Percentiles rank a stretch among this genome's conserved stretches.
Evolutionary conservation across 2,888 invertebrate species (phyloP).

Genomic region (Catocala sponsa): DNA sequence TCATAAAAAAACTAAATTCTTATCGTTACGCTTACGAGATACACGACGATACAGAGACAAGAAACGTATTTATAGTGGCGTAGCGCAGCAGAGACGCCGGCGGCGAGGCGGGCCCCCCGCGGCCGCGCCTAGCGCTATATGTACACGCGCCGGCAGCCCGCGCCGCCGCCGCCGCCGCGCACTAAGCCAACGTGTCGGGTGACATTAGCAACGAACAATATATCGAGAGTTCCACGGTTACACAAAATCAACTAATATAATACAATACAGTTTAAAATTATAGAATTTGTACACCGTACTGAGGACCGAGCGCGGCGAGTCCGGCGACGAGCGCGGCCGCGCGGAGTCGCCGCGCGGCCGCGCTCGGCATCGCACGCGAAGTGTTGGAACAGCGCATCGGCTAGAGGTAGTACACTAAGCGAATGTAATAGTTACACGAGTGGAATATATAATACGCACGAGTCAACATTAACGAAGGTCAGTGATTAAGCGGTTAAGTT

Average conservation of each 20-base stretch:
- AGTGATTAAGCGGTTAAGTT: slow-evolving; percentile 43
- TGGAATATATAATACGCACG: slow-evolving; percentile 58
- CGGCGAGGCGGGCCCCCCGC: slow-evolving; percentile 2
- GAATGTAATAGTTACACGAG: slow-evolving; percentile 39
- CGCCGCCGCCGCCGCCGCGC: slow-evolving; percentile 1
- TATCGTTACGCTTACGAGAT: slow-evolving; percentile 62
- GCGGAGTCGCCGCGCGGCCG: no score
- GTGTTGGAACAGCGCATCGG: slow-evolving; percentile 3
- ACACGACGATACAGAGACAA: slow-evolving; percentile 43
- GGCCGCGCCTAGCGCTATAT: slow-evolving; percentile 29
- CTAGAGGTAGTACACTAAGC: slow-evolving; percentile 33
- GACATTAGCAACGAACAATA: no score
- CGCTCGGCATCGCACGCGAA: not conserved
- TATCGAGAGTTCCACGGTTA: no score
- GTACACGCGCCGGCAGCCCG: slow-evolving; percentile 27
- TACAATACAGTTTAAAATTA: not conserved
- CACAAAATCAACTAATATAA: not conserved
- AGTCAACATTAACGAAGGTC: slow-evolving; percentile 58
- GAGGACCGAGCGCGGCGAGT: not conserved
- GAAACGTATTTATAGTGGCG: slow-evolving; percentile 26
- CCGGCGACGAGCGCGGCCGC: no score
- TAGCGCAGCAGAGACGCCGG: slow-evolving; percentile 13
- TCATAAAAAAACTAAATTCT: slow-evolving; percentile 85
- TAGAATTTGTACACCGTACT: slow-evolving; percentile 5
- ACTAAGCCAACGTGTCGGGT: no score